These are phyloP conservation scores for Brevimyrus niger DNA, from an alignment of 2,113 vertebrate species.

Conservation along the genomic window DNA sequence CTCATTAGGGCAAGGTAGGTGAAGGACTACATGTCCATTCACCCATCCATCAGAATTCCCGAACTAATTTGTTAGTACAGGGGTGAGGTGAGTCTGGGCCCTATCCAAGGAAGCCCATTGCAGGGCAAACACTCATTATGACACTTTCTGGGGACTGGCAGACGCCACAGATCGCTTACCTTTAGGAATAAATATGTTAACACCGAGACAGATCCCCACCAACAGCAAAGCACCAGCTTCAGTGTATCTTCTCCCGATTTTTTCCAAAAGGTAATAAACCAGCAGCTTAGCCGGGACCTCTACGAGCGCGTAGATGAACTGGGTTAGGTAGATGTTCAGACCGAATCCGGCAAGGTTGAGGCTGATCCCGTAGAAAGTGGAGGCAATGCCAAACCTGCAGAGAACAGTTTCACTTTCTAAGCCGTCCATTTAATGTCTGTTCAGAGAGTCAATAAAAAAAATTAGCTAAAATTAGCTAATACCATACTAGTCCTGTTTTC, in stretches of 20 bases:
- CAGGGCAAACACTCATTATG: background rate
- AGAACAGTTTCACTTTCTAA: background rate
- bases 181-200: slow-evolving; percentile 56
- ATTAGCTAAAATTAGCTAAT: background rate
- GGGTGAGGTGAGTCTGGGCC: background rate
- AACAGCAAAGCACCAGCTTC: slow-evolving; percentile 37
- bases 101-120: background rate
- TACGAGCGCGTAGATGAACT: slow-evolving; percentile 49
- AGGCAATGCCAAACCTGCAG: slow-evolving; percentile 53
- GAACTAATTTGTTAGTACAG: background rate
- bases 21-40: background rate
- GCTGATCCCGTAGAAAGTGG: slow-evolving; percentile 56
- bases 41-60: background rate
- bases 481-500: slow-evolving; percentile 57
- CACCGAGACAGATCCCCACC: slow-evolving; percentile 46
- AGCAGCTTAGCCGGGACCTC: slow-evolving; percentile 56
- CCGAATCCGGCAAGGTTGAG: slow-evolving; percentile 60
- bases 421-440: background rate
- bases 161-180: slow-evolving; percentile 40
- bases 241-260: slow-evolving; percentile 46
- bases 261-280: slow-evolving; percentile 50
- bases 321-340: slow-evolving; percentile 58
- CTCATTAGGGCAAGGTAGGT: background rate
- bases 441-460: background rate
- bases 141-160: too few relatives aligned